These are phyloP conservation scores for Bothrops alternatus DNA, from an alignment of 2,797 vertebrate species.

Conservation along the genomic window DNA sequence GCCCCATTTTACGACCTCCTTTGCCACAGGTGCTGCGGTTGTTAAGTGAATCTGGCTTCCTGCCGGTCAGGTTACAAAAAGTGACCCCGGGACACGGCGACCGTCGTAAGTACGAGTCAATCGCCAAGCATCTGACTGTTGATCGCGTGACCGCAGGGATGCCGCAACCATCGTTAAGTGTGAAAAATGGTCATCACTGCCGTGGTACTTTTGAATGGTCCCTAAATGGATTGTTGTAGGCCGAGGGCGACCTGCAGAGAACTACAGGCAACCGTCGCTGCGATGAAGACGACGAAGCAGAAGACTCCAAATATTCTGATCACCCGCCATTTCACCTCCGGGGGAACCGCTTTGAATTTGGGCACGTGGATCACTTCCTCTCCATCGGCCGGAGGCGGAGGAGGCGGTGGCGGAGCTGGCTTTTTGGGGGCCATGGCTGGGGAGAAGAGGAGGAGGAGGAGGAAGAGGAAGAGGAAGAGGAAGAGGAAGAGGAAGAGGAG, in stretches of 20 bases:
- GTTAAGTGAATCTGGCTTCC: too few species aligned
- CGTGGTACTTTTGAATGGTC: not conserved
- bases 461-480: too few species aligned
- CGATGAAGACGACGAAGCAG: not conserved
- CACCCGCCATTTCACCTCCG: not conserved
- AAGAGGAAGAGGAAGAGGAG: too few species aligned
- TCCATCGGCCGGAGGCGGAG: not conserved
- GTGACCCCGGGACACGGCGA: too few species aligned
- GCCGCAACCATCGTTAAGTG: too few species aligned
- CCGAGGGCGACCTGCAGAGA: not conserved
- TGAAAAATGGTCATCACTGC: not conserved
- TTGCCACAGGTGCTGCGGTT: too few species aligned
- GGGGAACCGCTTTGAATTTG: not conserved
- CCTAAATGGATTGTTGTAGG: not conserved
- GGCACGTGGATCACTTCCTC: not conserved
- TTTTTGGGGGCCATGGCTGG: not conserved
- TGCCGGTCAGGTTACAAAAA: too few species aligned
- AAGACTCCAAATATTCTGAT: not conserved
- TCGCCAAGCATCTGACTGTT: too few species aligned
- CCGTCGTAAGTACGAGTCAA: too few species aligned
- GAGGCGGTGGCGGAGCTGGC: not conserved
- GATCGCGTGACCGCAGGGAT: too few species aligned
- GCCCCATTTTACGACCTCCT: too few species aligned
- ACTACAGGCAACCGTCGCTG: not conserved
- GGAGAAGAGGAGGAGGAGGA: not conserved